Evolutionary conservation across 1,140 invertebrate genomes (phyloP).

Genomic region (Neomicropteryx cornuta): DNA sequence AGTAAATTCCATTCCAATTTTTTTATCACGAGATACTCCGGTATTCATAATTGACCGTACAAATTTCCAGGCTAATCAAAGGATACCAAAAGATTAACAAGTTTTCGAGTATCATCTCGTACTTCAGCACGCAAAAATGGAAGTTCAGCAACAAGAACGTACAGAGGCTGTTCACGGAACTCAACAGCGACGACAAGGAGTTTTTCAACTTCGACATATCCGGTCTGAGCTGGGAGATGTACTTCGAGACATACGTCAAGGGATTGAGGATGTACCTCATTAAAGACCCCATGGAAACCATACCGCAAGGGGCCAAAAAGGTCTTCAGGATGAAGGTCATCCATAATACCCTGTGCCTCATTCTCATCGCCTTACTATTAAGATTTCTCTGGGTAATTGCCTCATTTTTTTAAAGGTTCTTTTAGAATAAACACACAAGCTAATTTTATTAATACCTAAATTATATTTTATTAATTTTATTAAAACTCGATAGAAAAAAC

Average conservation of each 20-base stretch:
- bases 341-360: constrained; percentile 17
- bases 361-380: constrained; percentile 14
- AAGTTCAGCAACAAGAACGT: constrained; percentile 58
- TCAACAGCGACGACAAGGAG: constrained; percentile 43
- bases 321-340: constrained; percentile 15
- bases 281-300: constrained; percentile 45
- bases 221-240: constrained; percentile 46
- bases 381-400: constrained; percentile 14
- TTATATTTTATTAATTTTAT: too few species aligned
- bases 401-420: constrained; percentile 7
- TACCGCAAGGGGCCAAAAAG: constrained; percentile 22
- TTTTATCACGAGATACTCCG: too few species aligned
- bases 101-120: constrained; percentile 55
- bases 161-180: constrained; percentile 23
- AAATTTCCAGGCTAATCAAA: constrained; percentile 50
- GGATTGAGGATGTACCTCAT: constrained; percentile 47
- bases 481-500: too few species aligned
- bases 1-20: too few species aligned
- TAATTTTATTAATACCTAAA: too few species aligned
- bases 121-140: constrained; percentile 61
- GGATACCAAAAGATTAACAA: constrained; percentile 65
- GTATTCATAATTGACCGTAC: too few species aligned
- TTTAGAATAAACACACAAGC: too few species aligned
- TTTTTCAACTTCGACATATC: constrained; percentile 47
- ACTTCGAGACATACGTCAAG: constrained; percentile 42